These are phyloP conservation scores for Denticeps clupeoides DNA, from an alignment of 2,797 vertebrate species.

Conservation along the genomic window DNA sequence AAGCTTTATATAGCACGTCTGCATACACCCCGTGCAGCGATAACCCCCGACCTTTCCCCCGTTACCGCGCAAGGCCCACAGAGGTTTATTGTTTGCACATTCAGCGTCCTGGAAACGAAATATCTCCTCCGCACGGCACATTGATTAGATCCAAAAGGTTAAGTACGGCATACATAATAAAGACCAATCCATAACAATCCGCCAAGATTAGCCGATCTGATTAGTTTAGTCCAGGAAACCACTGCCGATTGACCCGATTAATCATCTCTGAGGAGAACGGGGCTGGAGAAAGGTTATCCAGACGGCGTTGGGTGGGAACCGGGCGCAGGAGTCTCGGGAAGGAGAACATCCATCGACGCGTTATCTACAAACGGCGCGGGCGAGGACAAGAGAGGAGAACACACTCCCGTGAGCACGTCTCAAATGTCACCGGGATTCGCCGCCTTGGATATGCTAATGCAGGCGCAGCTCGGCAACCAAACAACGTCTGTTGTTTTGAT, in stretches of 20 bases:
- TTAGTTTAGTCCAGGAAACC: not conserved
- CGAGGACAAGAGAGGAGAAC: too few relatives aligned
- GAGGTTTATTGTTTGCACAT: too few relatives aligned
- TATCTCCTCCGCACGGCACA: not conserved
- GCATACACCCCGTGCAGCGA: too few relatives aligned
- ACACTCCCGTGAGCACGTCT: not conserved
- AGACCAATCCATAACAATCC: not conserved
- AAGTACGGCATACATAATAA: conserved; percentile 1
- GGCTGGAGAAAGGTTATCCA: not conserved
- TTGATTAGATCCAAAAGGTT: conserved; percentile 1
- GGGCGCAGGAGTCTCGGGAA: not conserved
- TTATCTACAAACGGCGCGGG: not conserved
- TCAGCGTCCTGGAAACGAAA: too few relatives aligned
- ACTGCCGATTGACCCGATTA: not conserved
- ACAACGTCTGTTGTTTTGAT: conserved; percentile 1
- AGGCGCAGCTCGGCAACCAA: not conserved
- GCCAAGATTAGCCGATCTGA: not conserved
- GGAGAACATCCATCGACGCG: not conserved
- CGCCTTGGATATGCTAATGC: not conserved
- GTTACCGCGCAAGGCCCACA: not conserved
- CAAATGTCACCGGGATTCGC: not conserved
- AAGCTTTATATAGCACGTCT: too few relatives aligned
- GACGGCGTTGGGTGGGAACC: too few relatives aligned
- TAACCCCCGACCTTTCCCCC: too few relatives aligned
- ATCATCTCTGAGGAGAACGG: not conserved